These are phyloP conservation scores for Saccostrea glomerata DNA, from an alignment of 1,140 invertebrate genomes.

Conservation along the genomic window DNA sequence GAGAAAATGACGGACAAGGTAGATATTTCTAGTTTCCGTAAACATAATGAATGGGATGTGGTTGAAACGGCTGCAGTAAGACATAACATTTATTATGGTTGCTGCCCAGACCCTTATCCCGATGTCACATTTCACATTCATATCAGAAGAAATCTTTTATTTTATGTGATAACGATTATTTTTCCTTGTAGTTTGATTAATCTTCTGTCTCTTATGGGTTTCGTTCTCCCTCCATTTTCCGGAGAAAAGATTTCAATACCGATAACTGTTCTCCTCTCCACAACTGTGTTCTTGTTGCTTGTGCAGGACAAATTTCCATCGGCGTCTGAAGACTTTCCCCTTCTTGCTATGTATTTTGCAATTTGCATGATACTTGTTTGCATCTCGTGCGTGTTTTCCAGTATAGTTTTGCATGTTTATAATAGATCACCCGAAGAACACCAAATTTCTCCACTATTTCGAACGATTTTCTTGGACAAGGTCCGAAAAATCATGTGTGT, in stretches of 20 bases:
- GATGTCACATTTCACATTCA: constrained; percentile 67
- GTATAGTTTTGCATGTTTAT: background rate
- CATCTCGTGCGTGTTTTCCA: constrained; percentile 8
- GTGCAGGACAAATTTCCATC: constrained; percentile 96
- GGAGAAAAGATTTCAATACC: constrained; percentile 99
- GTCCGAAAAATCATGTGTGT: background rate
- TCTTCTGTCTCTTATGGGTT: constrained; percentile 98
- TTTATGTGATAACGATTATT: constrained; percentile 73
- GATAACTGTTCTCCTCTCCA: constrained; percentile 84
- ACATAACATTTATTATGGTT: constrained; percentile 75
- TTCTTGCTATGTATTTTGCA: constrained; percentile 76
- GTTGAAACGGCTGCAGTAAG: constrained; percentile 72
- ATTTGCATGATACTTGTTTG: background rate
- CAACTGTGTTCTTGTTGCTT: constrained; percentile 82
- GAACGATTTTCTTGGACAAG: background rate
- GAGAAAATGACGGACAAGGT: constrained; percentile 79
- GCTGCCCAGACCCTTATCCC: constrained; percentile 84
- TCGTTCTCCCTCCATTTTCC: constrained; percentile 98
- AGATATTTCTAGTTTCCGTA: constrained; percentile 81
- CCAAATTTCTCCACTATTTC: background rate
- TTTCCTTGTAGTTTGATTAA: constrained; percentile 73
- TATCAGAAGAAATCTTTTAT: constrained; percentile 67
- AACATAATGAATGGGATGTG: constrained; percentile 83
- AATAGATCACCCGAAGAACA: constrained; percentile 44
- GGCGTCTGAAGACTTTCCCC: constrained; percentile 90